Evolutionary conservation across 1,140 invertebrate species (phyloP), one percentile per base, ranked within the genome.

Genomic region (Scaptomyza graminum): DNA sequence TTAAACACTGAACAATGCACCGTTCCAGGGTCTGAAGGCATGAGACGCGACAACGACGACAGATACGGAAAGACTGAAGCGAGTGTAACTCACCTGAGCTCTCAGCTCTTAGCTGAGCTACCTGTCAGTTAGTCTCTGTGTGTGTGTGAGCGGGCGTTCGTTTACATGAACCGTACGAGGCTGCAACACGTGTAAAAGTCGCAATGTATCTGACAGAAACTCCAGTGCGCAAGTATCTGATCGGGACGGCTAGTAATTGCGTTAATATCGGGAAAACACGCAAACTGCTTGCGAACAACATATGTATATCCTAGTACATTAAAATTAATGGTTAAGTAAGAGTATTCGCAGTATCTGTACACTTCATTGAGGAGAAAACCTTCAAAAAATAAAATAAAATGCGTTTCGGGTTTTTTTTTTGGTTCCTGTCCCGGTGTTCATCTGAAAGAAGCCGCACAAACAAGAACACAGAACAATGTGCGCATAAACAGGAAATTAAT

Each of bases 401-500:
- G 37, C 51, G 39, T 54, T 70, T 52, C 70, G 57, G 60, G 47
- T 67, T 69, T 63, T 50, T 52, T 63, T 52, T 47, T 50, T 0
- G 11, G 11, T 41, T 50, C 52, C 55, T 56, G 59, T 56, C 68
- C 43, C 31, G 41, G 37, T 22, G 25, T 43, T 8, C 41, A 28
- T 47, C 31, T 7, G 46, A 77, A 84, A 84, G 81, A 84, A 84
- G 81, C 81, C 81, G 74, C 82, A 85, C 64, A 87, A 73, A 54
- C 49, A 54, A 65, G 61, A 64, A 70, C 68, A 54, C 59, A 69
- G 50, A 77, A 81, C 61, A 65, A 74, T 61, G 46, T 87, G 82
- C 74, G 76, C 69, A 85, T 87, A 87, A 85, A 85, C 82, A 85
- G 82, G 82, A 85, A 85, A 85, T 85, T 85, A 85, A 87, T 85